Base-by-base conservation (phyloP, 30 jellyfish, hydroid and myxozoan species). In the Hydractinia symbiolongicarpus region DNA sequence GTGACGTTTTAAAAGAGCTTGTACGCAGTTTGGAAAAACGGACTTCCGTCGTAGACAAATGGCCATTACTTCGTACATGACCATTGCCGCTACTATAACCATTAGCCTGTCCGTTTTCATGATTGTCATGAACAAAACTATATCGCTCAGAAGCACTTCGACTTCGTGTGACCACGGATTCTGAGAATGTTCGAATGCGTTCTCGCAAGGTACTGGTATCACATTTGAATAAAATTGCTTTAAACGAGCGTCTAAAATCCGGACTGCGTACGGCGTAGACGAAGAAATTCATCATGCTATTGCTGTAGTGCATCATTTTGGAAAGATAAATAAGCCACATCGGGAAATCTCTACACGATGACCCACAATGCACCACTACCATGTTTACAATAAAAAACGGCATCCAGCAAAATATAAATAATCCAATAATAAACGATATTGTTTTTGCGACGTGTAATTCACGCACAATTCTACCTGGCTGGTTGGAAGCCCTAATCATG, bases 221-320 rank as follows among this genome's bases (percentile, higher is more conserved):
- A 71, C 80, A 71, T 15, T 71, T 71, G 67, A 71, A 71, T 9
- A 71, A 50, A 71, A 71, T 71, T 30, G 56, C 54, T 71, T 71
- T 71, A 50, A 71, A 71, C 54, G 80, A 15, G n/a, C 80, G 80
- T 53, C 80, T 64, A 64, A 80, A 80, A 50, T 55, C 85, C 6
- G 88, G 88, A 50, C 86, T 66, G 17, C 88, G 60, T 0, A 67
- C 85, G 8, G 88, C 88, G 52, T 80, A 80, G 14, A 80, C 88
- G 50, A 73, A 80, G 14, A 80, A 66, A 40, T 80, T 80, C 88
- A 80, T 80, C 88, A 80, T 80, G 15, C 74, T 20, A 57, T 80
- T 80, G 8, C 82, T 50, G 73, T 80, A 80, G 52, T 80, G 88
- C 61, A 80, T 73, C 80, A 80, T 66, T 50, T 80, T 80, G 17